Conservation (phyloP, 1,140 invertebrate genomes). For the Delia radicum region DNA sequence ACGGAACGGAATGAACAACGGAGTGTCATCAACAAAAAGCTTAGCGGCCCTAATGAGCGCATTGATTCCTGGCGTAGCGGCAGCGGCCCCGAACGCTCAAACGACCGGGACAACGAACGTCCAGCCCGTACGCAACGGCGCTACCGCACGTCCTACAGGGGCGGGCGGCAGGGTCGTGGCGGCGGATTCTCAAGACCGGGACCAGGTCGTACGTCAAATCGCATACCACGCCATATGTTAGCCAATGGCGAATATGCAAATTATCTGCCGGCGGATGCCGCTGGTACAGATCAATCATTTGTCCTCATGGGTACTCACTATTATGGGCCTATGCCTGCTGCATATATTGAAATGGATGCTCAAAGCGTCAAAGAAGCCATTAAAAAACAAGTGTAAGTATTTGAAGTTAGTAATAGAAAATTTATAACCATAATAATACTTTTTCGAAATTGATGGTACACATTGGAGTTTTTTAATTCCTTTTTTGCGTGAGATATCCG, state of each 20-base stretch:
- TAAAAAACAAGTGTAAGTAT: constrained; percentile 80
- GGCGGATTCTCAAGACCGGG: constrained; percentile 54
- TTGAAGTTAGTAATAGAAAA: not conserved
- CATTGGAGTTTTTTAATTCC: no score
- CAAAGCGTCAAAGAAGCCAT: constrained; percentile 72
- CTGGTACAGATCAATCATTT: constrained; percentile 55
- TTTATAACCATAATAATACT: no score
- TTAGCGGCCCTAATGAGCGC: constrained; percentile 40
- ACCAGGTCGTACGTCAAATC: constrained; percentile 54
- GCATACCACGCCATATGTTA: constrained; percentile 54
- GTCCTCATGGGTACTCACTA: constrained; percentile 65
- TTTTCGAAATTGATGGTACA: no score
- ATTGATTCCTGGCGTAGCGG: constrained; percentile 56
- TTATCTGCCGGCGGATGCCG: constrained; percentile 48
- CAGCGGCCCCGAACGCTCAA: constrained; percentile 38
- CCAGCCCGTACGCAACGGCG: constrained; percentile 37
- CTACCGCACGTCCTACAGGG: constrained; percentile 51
- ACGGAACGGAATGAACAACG: constrained; percentile 2
- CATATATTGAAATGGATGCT: constrained; percentile 60
- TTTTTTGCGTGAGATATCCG: no score
- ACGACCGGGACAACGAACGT: constrained; percentile 26
- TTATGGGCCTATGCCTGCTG: constrained; percentile 57
- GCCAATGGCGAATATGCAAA: constrained; percentile 48
- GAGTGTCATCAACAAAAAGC: not conserved
- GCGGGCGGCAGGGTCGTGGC: constrained; percentile 42